Base-by-base conservation (phyloP, 2,888 invertebrate species). In the Habrosyne pyritoides region DNA sequence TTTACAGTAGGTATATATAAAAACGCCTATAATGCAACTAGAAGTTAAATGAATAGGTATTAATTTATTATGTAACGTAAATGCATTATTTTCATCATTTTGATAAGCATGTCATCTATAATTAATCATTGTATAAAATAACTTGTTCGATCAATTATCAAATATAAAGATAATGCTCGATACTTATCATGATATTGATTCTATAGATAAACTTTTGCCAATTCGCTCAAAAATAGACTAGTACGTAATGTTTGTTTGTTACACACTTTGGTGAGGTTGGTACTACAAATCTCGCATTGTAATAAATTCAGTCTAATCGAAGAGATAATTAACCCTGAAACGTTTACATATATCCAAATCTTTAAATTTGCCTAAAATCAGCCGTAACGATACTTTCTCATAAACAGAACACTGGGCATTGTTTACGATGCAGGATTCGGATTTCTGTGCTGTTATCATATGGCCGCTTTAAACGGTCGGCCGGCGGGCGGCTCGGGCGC, bases 351-450 rank as follows among this genome's bases (percentile, higher is more conserved):
- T n/a, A n/a, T n/a, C n/a, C n/a, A n/a, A n/a, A n/a, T n/a, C n/a
- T n/a, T n/a, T n/a, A n/a, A n/a, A 33, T n/a, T 55, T 48, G 52
- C 30, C 50, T 60, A 62, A 72, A 68, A 67, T 60, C 55, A 60
- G 68, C 66, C 64, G 64, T 67, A 69, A 71, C 65, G 58, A 68
- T 2, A 52, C 54, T 73, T 73, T 73, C 73, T 69, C 67, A 63
- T 59, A 12, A 53, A 67, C 81, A 83, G 84, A 84, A 83, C 81
- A 75, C 76, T 64, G 57, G 53, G 66, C 71, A 67, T 68, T 66
- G 70, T 75, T 71, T 78, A 75, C 73, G 66, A 69, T 66, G 57
- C 72, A 75, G 71, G 79, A 86, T 85, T 84, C 76, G 77, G 85
- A 82, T 86, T 84, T 85, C 80, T 84, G 81, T 78, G 77, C 71